Conservation (phyloP, 1,140 invertebrate genomes). For the Drosophila sechellia region DNA sequence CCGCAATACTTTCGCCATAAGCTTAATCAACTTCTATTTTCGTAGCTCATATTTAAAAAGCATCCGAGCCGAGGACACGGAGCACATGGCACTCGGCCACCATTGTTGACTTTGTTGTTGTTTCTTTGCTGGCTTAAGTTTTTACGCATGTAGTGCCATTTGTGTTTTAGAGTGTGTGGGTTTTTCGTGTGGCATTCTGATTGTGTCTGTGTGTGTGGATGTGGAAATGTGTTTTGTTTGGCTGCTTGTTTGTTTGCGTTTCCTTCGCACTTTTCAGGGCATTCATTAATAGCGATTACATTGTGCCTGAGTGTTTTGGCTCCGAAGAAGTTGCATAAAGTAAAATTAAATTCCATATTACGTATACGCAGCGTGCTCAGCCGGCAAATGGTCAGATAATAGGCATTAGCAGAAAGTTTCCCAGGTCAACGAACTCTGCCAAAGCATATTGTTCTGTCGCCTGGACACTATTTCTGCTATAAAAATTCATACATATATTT, state of each 20-base stretch:
- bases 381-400: constrained; percentile 70
- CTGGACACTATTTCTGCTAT: background rate
- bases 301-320: constrained; percentile 54
- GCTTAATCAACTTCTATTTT: constrained; percentile 52
- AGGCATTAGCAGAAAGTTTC: constrained; percentile 50
- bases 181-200: background rate
- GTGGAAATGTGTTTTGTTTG: constrained; percentile 39
- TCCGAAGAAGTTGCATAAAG: constrained; percentile 54
- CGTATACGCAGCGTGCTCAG: constrained; percentile 65
- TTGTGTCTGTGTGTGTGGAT: background rate
- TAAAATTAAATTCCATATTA: constrained; percentile 72
- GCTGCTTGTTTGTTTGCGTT: constrained; percentile 47
- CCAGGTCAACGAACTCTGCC: constrained; percentile 29
- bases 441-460: constrained; percentile 12
- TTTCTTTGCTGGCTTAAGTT: constrained; percentile 30
- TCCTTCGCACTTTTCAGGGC: constrained; percentile 51
- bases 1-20: constrained; percentile 18
- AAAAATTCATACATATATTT: constrained; percentile 6
- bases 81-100: constrained; percentile 32
- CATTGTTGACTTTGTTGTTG: constrained; percentile 20
- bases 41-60: constrained; percentile 39
- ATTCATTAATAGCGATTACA: constrained; percentile 74
- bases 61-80: constrained; percentile 16
- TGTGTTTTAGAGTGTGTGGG: constrained; percentile 7
- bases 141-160: constrained; percentile 21